Conservation (phyloP, 2,888 invertebrate species). For the Rhodophaea formosa region DNA sequence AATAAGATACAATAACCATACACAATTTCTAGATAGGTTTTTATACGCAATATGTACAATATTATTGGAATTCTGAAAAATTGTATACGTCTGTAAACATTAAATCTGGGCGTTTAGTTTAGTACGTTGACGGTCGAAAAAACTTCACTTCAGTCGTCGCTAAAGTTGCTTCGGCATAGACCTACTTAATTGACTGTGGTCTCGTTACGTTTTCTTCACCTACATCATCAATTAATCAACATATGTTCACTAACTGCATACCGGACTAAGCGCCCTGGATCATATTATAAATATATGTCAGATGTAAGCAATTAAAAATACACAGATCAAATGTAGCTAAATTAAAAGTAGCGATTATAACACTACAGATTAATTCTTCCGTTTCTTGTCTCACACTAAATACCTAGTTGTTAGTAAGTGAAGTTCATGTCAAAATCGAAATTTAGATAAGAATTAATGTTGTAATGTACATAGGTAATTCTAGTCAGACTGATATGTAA, state of each 20-base stretch:
- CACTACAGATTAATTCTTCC: background rate
- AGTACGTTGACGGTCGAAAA: too few relatives aligned
- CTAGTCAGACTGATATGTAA: conserved; percentile 70
- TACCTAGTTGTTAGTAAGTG: conserved; percentile 21
- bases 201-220: too few relatives aligned
- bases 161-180: too few relatives aligned
- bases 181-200: too few relatives aligned
- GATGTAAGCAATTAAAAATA: background rate
- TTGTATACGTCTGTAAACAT: background rate
- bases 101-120: too few relatives aligned
- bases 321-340: conserved; percentile 5
- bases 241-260: too few relatives aligned
- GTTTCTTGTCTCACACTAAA: conserved; percentile 1
- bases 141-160: too few relatives aligned
- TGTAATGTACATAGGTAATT: conserved; percentile 43
- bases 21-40: background rate
- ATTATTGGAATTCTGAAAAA: background rate
- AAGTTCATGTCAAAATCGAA: conserved; percentile 19
- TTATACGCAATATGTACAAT: background rate
- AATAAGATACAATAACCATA: background rate
- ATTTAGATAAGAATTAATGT: conserved; percentile 21
- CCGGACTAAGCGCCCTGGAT: too few relatives aligned
- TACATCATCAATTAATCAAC: too few relatives aligned
- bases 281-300: background rate
- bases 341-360: background rate